A percentile compares a stretch with the other conserved stretches of the same genome.
Conservation (phyloP, 2,113 vertebrate species). For the Mobula birostris region DNA sequence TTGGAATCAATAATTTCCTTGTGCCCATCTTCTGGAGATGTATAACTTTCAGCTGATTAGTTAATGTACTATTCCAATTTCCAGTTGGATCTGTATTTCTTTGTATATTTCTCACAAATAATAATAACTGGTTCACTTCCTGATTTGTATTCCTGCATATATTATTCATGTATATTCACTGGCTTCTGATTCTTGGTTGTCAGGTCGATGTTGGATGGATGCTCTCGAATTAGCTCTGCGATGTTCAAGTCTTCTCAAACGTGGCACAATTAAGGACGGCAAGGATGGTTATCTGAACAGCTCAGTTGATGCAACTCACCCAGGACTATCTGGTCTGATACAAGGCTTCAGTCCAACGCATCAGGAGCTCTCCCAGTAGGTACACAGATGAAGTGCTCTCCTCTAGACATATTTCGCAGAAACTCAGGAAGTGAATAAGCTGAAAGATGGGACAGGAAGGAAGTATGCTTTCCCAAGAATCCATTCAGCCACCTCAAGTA, state of each 20-base stretch:
- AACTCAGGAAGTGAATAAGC: neutral
- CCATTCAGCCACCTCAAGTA: neutral
- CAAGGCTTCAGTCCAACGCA: conserved; percentile 62
- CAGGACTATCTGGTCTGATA: conserved; percentile 65
- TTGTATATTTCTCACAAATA: neutral
- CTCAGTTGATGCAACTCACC: conserved; percentile 65
- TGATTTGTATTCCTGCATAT: neutral
- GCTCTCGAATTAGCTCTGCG: conserved; percentile 86
- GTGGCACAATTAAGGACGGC: conserved; percentile 66
- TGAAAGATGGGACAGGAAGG: neutral
- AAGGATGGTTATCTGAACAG: conserved; percentile 70
- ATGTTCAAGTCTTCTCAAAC: conserved; percentile 83
- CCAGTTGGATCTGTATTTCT: neutral
- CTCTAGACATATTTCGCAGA: neutral
- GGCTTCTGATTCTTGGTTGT: conserved; percentile 26
- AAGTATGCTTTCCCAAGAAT: neutral
- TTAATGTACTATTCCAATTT: neutral
- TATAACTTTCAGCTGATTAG: neutral
- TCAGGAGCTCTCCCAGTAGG: conserved; percentile 82
- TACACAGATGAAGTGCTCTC: conserved; percentile 5
- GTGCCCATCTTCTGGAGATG: too few relatives aligned
- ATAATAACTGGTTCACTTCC: neutral
- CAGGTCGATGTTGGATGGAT: conserved; percentile 97
- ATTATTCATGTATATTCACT: conserved; percentile 11
- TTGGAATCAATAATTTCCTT: neutral